Percentiles rank a stretch among this genome's conserved stretches.
These are phyloP conservation scores for Petaurus breviceps DNA, from an alignment of 2,113 vertebrate species.

Conservation along the genomic window DNA sequence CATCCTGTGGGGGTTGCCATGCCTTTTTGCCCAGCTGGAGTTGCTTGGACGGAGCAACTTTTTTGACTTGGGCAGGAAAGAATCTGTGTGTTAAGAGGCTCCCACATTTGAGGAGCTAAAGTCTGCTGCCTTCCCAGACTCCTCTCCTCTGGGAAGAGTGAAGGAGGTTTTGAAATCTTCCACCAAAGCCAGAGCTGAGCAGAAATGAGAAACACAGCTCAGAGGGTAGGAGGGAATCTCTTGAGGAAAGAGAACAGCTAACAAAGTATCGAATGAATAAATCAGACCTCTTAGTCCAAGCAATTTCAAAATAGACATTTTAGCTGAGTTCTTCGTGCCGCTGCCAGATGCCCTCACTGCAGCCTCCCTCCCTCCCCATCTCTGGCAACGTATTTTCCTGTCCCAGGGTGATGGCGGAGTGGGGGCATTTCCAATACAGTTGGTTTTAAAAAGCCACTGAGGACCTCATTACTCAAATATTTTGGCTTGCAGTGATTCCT, in stretches of 20 bases:
- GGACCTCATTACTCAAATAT: conserved; percentile 49
- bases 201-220: conserved; percentile 79
- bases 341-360: not conserved
- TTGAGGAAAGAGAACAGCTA: conserved; percentile 63
- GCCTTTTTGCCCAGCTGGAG: not conserved
- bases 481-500: conserved; percentile 42
- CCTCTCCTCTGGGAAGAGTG: conserved; percentile 69
- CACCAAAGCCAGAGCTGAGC: conserved; percentile 67
- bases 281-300: not conserved
- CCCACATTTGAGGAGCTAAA: conserved; percentile 24
- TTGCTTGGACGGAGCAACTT: not conserved
- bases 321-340: not conserved
- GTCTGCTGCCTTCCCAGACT: conserved; percentile 48
- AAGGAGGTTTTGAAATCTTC: conserved; percentile 63
- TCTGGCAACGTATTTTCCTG: conserved; percentile 11
- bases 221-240: conserved; percentile 58
- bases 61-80: not conserved
- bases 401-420: conserved; percentile 50
- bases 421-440: not conserved
- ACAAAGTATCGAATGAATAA: conserved; percentile 71
- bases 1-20: not conserved
- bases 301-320: not conserved
- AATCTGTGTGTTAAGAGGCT: conserved; percentile 13
- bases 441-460: conserved; percentile 59
- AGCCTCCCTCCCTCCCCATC: not conserved